Percentiles rank a stretch among this genome's conserved stretches.
Evolutionary conservation across 2,797 vertebrate species (phyloP).

Genomic region (Myotis myotis): DNA sequence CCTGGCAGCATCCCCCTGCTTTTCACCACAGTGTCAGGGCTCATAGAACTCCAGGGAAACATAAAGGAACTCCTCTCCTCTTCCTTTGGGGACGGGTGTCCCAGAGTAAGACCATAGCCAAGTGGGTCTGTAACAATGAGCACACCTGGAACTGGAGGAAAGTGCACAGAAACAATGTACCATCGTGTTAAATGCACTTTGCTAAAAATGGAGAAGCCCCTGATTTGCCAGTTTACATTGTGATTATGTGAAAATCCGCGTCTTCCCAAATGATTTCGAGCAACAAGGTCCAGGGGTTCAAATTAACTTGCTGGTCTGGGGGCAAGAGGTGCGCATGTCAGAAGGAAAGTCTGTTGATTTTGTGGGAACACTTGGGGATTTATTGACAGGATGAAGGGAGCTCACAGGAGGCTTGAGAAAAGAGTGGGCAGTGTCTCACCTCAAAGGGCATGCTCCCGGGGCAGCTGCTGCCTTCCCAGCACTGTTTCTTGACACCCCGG

Average conservation of each 20-base stretch:
- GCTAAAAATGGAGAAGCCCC: not conserved
- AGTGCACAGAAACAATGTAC: not conserved
- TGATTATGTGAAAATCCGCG: not conserved
- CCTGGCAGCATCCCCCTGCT: not conserved
- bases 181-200: not conserved
- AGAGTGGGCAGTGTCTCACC: not conserved
- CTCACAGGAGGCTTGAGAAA: not conserved
- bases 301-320: not conserved
- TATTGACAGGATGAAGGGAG: not conserved
- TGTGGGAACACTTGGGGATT: not conserved
- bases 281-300: constrained; percentile 1
- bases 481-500: not conserved
- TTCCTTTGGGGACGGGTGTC: not conserved
- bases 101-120: not conserved
- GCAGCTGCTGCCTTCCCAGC: not conserved
- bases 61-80: not conserved
- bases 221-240: not conserved
- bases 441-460: not conserved
- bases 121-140: not conserved
- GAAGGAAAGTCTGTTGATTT: not conserved
- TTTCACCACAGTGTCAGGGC: not conserved
- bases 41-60: not conserved
- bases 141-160: not conserved
- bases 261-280: constrained; percentile 9
- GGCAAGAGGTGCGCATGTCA: not conserved